Percentiles rank a stretch among this genome's conserved stretches.
Evolutionary conservation across 2,113 vertebrate genomes (phyloP).

Genomic region (Corvus moneduloides): DNA sequence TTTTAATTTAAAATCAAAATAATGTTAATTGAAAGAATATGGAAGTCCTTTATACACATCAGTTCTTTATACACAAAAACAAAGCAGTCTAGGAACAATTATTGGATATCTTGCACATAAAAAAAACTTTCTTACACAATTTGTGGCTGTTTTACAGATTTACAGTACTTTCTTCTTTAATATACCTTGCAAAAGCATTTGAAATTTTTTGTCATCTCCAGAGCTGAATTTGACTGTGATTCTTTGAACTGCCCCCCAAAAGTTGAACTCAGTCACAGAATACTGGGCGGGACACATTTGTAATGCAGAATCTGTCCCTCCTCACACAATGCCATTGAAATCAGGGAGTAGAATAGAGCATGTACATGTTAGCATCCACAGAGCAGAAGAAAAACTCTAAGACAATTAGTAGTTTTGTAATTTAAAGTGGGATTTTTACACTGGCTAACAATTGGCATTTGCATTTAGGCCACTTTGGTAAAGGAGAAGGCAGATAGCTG

Average conservation of each 20-base stretch:
- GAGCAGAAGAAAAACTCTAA: neutral
- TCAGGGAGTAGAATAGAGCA: neutral
- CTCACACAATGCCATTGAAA: neutral
- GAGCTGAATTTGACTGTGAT: neutral
- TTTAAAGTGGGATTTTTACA: neutral
- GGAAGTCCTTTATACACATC: neutral
- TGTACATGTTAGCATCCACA: neutral
- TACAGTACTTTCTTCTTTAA: neutral
- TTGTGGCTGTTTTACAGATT: neutral
- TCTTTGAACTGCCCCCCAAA: neutral
- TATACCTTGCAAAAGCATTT: neutral
- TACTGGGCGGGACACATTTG: neutral
- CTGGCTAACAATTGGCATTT: neutral
- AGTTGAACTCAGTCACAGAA: neutral
- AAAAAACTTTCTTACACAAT: neutral
- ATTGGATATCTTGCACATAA: neutral
- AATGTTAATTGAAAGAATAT: neutral
- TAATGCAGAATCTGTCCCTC: neutral
- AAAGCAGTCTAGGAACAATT: neutral
- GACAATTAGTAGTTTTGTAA: neutral
- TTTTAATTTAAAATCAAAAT: neutral
- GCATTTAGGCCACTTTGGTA: neutral
- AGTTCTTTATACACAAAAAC: neutral
- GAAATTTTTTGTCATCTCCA: neutral
- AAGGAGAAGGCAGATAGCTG: neutral